Conservation (phyloP, 37 sponge, comb jelly and placozoan species). For the Crambe crambe region DNA sequence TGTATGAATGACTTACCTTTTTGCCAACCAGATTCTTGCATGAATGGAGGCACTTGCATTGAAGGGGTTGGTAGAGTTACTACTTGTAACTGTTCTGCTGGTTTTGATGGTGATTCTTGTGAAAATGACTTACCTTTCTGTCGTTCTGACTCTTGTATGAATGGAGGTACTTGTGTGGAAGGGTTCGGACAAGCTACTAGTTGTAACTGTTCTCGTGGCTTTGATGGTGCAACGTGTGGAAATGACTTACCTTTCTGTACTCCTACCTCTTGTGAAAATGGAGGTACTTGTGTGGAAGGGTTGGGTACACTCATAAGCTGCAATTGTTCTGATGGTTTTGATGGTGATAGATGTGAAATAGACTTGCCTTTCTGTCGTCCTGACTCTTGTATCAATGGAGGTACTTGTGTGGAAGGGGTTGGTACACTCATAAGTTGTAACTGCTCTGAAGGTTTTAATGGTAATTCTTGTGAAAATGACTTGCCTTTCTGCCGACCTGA, state of each 20-base stretch:
- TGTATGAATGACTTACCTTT: slow-evolving; percentile 17
- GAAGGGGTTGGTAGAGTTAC: slow-evolving; percentile 25
- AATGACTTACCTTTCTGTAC: neutral
- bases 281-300: slow-evolving; percentile 35
- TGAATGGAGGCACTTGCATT: slow-evolving; percentile 48
- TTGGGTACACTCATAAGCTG: slow-evolving; percentile 14
- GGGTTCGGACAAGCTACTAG: neutral
- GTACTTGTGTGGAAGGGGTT: slow-evolving; percentile 38
- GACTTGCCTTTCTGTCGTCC: slow-evolving; percentile 59
- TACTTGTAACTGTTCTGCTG: slow-evolving; percentile 20
- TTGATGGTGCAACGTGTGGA: slow-evolving; percentile 13
- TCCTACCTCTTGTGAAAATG: neutral
- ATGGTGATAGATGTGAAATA: slow-evolving; percentile 42
- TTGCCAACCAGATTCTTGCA: slow-evolving; percentile 4
- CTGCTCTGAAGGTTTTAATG: slow-evolving; percentile 43
- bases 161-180: slow-evolving; percentile 24
- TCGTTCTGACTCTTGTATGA: slow-evolving; percentile 18
- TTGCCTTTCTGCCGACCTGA: slow-evolving; percentile 17
- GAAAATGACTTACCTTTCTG: slow-evolving; percentile 4
- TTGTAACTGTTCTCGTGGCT: slow-evolving; percentile 22
- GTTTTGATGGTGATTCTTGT: slow-evolving; percentile 20
- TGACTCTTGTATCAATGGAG: slow-evolving; percentile 47
- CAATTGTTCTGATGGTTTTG: slow-evolving; percentile 58
- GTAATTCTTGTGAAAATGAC: slow-evolving; percentile 19
- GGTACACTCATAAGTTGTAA: slow-evolving; percentile 59